Evolutionary conservation across 2,888 invertebrate genomes (phyloP).

Genomic region (Timema cristinae): DNA sequence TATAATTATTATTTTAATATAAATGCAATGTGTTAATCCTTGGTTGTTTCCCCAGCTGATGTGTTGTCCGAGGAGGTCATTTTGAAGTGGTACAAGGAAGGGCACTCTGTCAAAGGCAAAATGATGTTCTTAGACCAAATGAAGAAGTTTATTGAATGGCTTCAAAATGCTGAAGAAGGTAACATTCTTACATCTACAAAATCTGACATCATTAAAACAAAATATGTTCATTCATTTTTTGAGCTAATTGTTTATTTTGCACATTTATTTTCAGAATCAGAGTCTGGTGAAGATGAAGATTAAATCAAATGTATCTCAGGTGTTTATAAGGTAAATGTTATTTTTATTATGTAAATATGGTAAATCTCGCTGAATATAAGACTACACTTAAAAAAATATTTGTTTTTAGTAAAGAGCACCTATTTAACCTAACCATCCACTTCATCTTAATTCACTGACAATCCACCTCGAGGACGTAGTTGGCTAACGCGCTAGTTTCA

Average conservation of each 20-base stretch:
- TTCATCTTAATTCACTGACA: no score
- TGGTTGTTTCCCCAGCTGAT: constrained; percentile 58
- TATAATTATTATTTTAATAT: neutral
- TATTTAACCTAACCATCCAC: no score
- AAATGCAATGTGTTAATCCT: constrained; percentile 21
- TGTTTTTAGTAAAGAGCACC: no score
- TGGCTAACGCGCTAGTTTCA: no score
- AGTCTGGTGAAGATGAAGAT: constrained; percentile 40
- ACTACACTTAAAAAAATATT: no score
- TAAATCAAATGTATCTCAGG: constrained; percentile 25
- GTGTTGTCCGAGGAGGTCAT: constrained; percentile 93
- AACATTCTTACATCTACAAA: constrained; percentile 16
- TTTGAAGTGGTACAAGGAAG: constrained; percentile 93
- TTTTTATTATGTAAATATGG: no score
- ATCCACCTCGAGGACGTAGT: no score
- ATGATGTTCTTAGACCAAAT: constrained; percentile 97
- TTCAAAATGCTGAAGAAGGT: constrained; percentile 92
- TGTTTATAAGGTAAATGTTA: constrained; percentile 13
- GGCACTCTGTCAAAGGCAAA: constrained; percentile 91
- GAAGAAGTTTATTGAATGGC: constrained; percentile 97
- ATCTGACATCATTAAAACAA: no score
- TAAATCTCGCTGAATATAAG: no score
- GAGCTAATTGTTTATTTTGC: no score
- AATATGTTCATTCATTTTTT: no score
- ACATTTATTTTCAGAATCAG: constrained; percentile 37